Evolutionary conservation across 2,797 vertebrate species (phyloP), one percentile per base, ranked within the genome.

Genomic region (Acanthurus lineatus): DNA sequence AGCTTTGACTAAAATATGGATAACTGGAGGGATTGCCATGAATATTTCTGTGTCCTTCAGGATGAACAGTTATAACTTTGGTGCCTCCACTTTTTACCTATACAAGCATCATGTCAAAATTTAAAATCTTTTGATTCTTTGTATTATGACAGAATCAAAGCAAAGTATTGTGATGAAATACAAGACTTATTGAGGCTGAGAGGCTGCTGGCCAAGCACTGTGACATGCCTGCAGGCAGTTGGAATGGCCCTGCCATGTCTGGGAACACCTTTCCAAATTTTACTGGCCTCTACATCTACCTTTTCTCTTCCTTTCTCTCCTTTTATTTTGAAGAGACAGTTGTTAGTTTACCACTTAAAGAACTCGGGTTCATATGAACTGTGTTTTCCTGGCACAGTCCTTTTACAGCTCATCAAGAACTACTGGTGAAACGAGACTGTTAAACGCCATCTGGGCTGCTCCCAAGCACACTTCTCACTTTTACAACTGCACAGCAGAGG

Each of bases 401-500:
- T 57, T 77, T 77, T 54, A 25, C 54, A 75, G 47, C 60, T 84
- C 16, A 79, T 78, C 22, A 42, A 5, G 57, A 75, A 60, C 70
- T 54, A n/a, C 56, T 22, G 76, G 17, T 51, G 70, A 76, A 79
- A 73, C 10, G 45, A 79, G 54, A 56, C 49, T 3, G 77, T 73
- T 64, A 76, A 77, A 54, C 42, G 56, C 63, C 65, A 48, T 49
- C 71, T 64, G 75, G 70, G 63, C 73, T 66, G 83, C 81, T 84
- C 68, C 73, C 62, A 14, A 49, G 77, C 91, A 92, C 90, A 87
- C 90, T 91, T 92, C 85, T 86, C 88, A 81, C 82, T 83, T 92
- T 90, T 73, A 84, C 89, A 90, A 72, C 77, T 77, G 35, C 73
- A 54, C 17, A 45, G 45, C 58, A 67, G 69, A 28, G 20, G 71